Base-by-base conservation (phyloP, 2,113 vertebrate genomes). In the Chamaetylas fuelleborni region DNA sequence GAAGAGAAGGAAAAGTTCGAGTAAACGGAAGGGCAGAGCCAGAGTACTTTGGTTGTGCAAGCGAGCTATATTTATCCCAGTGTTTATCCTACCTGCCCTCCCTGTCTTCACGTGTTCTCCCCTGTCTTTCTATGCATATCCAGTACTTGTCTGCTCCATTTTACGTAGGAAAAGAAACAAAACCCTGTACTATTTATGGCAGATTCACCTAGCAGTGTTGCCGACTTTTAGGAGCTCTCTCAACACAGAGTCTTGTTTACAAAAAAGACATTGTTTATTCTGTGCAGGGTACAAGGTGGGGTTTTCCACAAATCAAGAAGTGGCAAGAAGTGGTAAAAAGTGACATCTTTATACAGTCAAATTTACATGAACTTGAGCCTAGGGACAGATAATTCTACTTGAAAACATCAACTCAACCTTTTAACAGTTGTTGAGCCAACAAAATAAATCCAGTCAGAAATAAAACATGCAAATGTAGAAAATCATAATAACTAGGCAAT, bases 51-150 rank as follows among this genome's bases (percentile, higher is more conserved):
- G 11, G 18, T 26, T 67, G 20, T 28, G 31, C 26, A 29, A 60
- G 42, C 7, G 17, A 50, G 26, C 19, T 25, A 5, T 14, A 40
- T 72, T 81, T 22, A 29, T 36, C 14, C 6, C 14, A 4, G 3
- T 22, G 24, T 14, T 86, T 45, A n/a, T n/a, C 38, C 10, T 53
- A 3, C 6, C 5, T 42, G 28, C n/a, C 13, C 23, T 73, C 24
- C 12, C 6, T 31, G 14, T 8, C 14, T n/a, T 53, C 29, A 20
- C 0, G 1, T 61, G 11, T 28, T 51, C 4, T 61, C 5, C 6
- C 11, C 19, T 36, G 36, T 66, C 10, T 66, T 62, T 72, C 11
- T 40, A 9, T 19, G 16, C 28, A 14, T 62, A 9, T 19, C 38
- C 17, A 13, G 4, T 50, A 11, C 8, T 48, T 11, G 1, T 14